Conservation (phyloP, 2,797 vertebrate genomes). For the Melanotaenia maccullochi region DNA sequence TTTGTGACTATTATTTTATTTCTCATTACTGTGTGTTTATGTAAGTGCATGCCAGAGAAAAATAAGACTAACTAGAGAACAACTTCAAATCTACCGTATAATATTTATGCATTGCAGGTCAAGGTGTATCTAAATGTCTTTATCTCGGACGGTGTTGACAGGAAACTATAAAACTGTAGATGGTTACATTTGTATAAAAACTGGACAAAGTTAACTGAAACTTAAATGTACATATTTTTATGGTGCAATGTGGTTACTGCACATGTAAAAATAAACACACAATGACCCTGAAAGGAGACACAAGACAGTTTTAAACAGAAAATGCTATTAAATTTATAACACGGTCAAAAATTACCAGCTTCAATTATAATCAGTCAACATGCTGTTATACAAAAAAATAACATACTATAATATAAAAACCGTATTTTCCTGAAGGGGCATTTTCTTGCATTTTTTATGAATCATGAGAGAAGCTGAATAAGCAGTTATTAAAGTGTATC, state of each 20-base stretch:
- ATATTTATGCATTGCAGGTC: neutral
- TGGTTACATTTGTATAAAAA: neutral
- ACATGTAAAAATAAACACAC: neutral
- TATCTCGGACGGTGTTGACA: neutral
- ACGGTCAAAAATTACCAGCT: neutral
- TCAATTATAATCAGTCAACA: neutral
- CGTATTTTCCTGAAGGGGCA: conserved; percentile 2
- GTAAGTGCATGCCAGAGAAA: neutral
- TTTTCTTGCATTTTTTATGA: conserved; percentile 18
- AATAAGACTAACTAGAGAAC: neutral
- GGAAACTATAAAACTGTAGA: neutral
- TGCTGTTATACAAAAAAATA: neutral
- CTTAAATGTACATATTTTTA: neutral
- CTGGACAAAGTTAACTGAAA: neutral
- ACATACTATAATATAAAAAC: neutral
- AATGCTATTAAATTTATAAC: neutral
- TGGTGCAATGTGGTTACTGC: neutral
- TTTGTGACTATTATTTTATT: neutral
- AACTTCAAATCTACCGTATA: neutral
- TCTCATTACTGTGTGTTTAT: neutral
- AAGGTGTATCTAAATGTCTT: neutral
- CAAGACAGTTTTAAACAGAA: neutral
- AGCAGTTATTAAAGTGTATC: neutral
- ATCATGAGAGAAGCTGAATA: conserved; percentile 11
- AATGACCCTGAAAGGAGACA: neutral